These are phyloP conservation scores for Oxygymnocypris stewartii DNA, from an alignment of 2,113 vertebrate genomes.

Conservation along the genomic window DNA sequence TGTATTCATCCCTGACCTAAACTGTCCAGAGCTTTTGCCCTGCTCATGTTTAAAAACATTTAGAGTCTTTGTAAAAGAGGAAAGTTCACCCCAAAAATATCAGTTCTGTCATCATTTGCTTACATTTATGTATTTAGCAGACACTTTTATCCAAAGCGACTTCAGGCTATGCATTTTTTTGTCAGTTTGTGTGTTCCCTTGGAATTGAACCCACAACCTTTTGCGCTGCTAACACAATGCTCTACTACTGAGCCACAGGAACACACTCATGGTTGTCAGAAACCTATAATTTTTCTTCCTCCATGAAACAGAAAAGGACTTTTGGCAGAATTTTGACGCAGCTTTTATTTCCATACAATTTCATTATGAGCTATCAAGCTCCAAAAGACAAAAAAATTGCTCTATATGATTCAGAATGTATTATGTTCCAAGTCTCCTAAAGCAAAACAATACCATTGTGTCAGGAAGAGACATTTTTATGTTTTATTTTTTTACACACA, in stretches of 20 bases:
- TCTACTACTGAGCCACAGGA: too few species aligned
- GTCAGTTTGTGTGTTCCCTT: too few species aligned
- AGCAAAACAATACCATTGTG: background rate
- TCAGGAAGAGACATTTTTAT: background rate
- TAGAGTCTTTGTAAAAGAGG: background rate
- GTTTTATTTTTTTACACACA: too few species aligned
- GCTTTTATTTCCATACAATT: background rate
- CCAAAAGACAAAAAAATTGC: background rate
- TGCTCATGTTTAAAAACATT: background rate
- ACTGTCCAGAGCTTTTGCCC: slow-evolving; percentile 15
- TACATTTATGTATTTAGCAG: background rate
- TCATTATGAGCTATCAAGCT: background rate
- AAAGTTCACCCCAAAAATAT: background rate
- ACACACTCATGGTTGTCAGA: background rate
- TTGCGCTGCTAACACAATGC: too few species aligned
- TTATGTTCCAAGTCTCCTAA: background rate
- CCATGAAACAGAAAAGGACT: background rate
- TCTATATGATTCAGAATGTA: background rate
- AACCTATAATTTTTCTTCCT: background rate
- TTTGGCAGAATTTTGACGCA: background rate
- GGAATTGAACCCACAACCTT: too few species aligned
- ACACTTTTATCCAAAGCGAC: too few species aligned
- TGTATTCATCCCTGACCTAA: slow-evolving; percentile 41
- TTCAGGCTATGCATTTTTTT: too few species aligned
- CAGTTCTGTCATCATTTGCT: background rate